Evolutionary conservation across 1,140 invertebrate genomes (phyloP).

Genomic region (Ips nitidus): DNA sequence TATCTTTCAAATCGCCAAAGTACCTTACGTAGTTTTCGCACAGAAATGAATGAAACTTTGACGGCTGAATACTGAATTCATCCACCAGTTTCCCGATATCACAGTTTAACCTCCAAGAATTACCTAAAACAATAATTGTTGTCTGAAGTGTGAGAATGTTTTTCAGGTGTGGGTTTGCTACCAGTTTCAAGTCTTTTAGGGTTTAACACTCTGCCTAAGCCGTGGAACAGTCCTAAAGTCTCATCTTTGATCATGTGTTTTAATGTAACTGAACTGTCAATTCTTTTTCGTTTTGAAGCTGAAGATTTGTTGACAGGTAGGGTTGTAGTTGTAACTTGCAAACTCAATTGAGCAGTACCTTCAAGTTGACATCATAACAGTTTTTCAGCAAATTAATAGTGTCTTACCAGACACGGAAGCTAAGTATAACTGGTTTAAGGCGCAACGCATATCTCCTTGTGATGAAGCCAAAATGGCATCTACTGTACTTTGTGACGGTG

Average conservation of each 20-base stretch:
- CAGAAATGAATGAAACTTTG: conserved; percentile 65
- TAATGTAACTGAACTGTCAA: conserved; percentile 47
- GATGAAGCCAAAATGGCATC: conserved; percentile 68
- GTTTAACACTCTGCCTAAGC: conserved; percentile 73
- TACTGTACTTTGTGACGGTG: conserved; percentile 58
- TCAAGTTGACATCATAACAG: no score
- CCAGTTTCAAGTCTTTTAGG: conserved; percentile 63
- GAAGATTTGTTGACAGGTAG: no score
- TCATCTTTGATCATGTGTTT: conserved; percentile 64
- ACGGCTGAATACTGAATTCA: conserved; percentile 64
- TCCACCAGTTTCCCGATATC: conserved; percentile 65
- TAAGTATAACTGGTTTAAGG: conserved; percentile 71
- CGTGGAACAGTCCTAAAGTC: conserved; percentile 69
- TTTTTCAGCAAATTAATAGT: background rate
- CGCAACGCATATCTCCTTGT: conserved; percentile 70
- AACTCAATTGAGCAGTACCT: no score
- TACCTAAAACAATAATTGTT: conserved; percentile 14
- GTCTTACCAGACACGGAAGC: conserved; percentile 64
- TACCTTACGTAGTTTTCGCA: conserved; percentile 75
- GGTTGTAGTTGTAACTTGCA: no score
- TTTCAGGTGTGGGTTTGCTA: background rate
- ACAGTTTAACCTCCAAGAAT: conserved; percentile 58
- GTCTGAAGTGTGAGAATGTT: background rate
- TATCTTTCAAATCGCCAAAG: conserved; percentile 62
- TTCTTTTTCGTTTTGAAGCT: conserved; percentile 43